Conservation (phyloP, 2,113 vertebrate species). For the Siphamia tubifer region DNA sequence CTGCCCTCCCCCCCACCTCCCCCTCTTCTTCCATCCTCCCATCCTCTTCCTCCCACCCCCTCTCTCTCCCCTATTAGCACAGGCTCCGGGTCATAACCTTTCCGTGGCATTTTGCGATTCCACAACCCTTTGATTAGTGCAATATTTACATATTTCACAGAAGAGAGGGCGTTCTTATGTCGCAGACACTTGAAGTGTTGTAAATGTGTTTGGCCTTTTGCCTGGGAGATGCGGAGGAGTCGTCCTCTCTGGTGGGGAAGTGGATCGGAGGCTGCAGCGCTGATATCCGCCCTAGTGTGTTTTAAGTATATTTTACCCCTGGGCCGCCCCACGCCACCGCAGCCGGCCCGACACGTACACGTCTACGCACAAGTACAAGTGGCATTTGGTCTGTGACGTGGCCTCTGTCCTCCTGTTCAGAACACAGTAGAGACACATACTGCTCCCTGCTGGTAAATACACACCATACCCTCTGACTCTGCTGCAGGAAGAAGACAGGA, state of each 20-base stretch:
- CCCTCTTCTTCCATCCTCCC: conserved; percentile 29
- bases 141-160: conserved; percentile 93
- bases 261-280: conserved; percentile 58
- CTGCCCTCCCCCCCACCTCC: conserved; percentile 41
- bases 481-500: no score
- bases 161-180: conserved; percentile 81
- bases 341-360: no score
- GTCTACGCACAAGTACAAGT: no score
- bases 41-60: conserved; percentile 7
- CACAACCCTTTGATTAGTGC: conserved; percentile 94
- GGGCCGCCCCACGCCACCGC: conserved; percentile 8
- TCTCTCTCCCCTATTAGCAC: conserved; percentile 85
- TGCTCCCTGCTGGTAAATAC: conserved; percentile 75
- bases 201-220: conserved; percentile 95
- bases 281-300: conserved; percentile 44
- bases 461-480: conserved; percentile 60
- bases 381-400: conserved; percentile 56
- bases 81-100: conserved; percentile 93
- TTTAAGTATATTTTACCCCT: conserved; percentile 65
- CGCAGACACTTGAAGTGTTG: conserved; percentile 88
- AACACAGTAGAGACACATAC: conserved; percentile 64
- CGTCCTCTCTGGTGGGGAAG: conserved; percentile 59
- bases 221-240: conserved; percentile 80
- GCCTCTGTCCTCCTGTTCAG: conserved; percentile 57
- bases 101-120: conserved; percentile 90